Conservation (phyloP, 1,140 invertebrate species). For the Heliconius hermathena region DNA sequence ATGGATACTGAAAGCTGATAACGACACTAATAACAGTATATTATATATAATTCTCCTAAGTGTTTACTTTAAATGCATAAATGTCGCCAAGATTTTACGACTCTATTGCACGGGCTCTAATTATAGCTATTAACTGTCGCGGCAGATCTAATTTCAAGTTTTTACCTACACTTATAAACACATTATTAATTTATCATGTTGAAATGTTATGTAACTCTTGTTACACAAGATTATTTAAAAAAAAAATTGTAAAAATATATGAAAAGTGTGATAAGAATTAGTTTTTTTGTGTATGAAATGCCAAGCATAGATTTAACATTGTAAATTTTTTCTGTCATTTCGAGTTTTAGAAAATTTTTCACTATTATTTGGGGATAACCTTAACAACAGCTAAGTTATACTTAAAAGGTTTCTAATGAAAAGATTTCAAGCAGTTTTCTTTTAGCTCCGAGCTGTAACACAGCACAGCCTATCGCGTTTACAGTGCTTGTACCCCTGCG, state of each 20-base stretch:
- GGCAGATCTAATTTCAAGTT: constrained; percentile 7
- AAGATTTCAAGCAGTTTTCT: too few species aligned
- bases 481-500: too few species aligned
- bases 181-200: constrained; percentile 4
- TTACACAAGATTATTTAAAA: background rate
- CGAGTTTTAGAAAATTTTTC: too few species aligned
- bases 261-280: background rate
- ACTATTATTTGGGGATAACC: too few species aligned
- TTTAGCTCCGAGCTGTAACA: too few species aligned
- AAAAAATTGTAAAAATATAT: background rate
- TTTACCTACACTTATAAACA: constrained; percentile 5
- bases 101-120: constrained; percentile 5
- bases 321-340: too few species aligned
- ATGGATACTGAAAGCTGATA: constrained; percentile 3
- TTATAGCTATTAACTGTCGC: constrained; percentile 1
- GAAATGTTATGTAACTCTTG: background rate
- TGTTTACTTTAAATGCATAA: background rate
- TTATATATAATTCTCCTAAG: constrained; percentile 10
- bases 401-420: too few species aligned
- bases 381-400: too few species aligned
- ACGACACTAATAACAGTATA: background rate
- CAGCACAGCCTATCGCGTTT: too few species aligned
- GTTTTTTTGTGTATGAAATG: too few species aligned
- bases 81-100: constrained; percentile 6
- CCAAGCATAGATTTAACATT: too few species aligned